A percentile compares a stretch with the other conserved stretches of the same genome.
phyloP scores from a whole-genome alignment of 2,888 invertebrate genomes.

The Sepioteuthis lessoniana region DNA sequence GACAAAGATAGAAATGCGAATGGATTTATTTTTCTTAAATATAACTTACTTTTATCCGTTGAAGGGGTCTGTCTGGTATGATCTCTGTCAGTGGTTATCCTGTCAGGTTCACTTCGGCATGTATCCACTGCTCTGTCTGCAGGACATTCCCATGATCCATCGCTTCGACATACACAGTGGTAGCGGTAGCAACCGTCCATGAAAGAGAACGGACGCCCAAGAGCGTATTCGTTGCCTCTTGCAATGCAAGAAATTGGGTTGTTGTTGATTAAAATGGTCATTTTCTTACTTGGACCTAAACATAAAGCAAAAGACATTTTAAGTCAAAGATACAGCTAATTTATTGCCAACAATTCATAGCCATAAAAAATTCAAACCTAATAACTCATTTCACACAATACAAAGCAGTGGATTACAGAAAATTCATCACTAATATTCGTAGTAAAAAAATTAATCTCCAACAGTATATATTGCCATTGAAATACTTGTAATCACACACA shows the following conservation, averaged over 20 bases:
- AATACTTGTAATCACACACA: too few species aligned
- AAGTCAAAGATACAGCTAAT: too few species aligned
- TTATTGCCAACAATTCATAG: too few species aligned
- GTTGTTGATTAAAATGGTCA: background rate
- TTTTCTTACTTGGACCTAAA: background rate
- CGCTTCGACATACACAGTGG: conserved; percentile 62
- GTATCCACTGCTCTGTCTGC: conserved; percentile 49
- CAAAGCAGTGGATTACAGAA: too few species aligned
- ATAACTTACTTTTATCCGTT: background rate
- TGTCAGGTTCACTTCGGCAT: background rate
- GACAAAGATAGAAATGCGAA: too few species aligned
- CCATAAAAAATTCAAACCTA: too few species aligned
- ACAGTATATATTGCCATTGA: too few species aligned
- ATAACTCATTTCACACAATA: too few species aligned
- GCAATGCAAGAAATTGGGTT: background rate
- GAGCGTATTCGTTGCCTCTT: background rate
- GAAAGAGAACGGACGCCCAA: conserved; percentile 55
- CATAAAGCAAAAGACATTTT: too few species aligned
- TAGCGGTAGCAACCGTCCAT: conserved; percentile 60
- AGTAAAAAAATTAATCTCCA: too few species aligned
- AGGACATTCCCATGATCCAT: conserved; percentile 63
- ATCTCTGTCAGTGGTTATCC: background rate
- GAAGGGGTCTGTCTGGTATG: background rate
- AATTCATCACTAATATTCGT: too few species aligned
- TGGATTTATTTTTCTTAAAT: too few species aligned